Evolutionary conservation across 2,113 vertebrate species (phyloP), one percentile per base, ranked within the genome.

Genomic region (Chiloscyllium plagiosum): DNA sequence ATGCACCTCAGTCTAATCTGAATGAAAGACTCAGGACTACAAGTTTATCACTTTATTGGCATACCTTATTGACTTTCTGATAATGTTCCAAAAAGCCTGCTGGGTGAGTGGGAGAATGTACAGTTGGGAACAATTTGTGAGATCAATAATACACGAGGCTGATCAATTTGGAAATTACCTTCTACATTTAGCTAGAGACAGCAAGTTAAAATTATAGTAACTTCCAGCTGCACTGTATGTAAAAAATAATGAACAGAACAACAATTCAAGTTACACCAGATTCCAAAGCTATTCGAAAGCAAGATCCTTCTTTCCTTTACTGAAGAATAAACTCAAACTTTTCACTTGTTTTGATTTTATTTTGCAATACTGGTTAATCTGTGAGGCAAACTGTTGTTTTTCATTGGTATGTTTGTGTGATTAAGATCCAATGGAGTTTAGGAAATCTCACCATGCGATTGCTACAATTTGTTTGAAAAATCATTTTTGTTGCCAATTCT

Each of bases 141-240:
- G 98, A 98, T 98, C 97, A 97, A 97, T 97, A 98, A 98, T 97
- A 98, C 97, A 97, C 97, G 97, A 98, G 97, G 97, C 97, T 97
- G 97, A 98, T 98, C 98, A 98, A 98, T 98, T 97, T 76, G 72
- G 97, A 96, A 97, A 98, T 98, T 98, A 97, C 97, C 98, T 98
- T 98, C 98, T 98, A 98, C 97, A 97, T 98, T 97, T 96, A 97
- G 96, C 4, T 96, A 96, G 97, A 97, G 97, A 97, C 97, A 98
- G 98, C 97, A 97, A 47, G n/a, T 19, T 72, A 72, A 95, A 15
- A 52, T 47, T 52, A 95, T 33, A 29, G 12, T 72, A 95, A 95
- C 13, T 72, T 76, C 13, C 94, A 70, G 52, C 3, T 72, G 24
- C 24, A 95, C 1, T 69, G 66, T 29, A 13, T 69, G 13, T 50